Percentiles rank a stretch among this genome's conserved stretches.
Conservation (phyloP, 1,140 invertebrate genomes). For the Copidosoma floridanum region DNA sequence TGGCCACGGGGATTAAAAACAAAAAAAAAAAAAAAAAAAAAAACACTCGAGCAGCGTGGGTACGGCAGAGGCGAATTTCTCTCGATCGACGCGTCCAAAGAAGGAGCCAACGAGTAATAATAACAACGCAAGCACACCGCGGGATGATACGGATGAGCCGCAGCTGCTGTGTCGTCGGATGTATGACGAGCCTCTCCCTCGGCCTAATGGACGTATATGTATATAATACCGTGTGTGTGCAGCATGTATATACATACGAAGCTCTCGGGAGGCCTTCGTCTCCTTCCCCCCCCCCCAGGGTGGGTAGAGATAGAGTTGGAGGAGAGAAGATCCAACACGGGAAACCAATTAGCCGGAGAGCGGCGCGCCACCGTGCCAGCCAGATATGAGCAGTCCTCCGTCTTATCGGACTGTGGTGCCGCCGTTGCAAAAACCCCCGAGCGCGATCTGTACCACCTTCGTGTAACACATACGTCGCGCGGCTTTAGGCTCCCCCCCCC, state of each 20-base stretch:
- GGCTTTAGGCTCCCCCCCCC: no score
- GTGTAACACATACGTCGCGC: constrained; percentile 25
- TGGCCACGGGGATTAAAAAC: no score
- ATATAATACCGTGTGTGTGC: no score
- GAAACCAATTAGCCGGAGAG: constrained; percentile 55
- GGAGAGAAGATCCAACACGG: constrained; percentile 50
- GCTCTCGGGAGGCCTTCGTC: not conserved
- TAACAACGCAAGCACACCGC: no score
- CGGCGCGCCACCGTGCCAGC: constrained; percentile 40
- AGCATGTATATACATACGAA: no score
- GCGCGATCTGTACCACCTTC: constrained; percentile 32
- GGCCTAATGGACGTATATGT: constrained; percentile 23
- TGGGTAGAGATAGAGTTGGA: no score
- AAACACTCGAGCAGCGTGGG: no score
- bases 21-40: no score
- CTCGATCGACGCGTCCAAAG: constrained; percentile 6
- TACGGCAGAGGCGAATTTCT: not conserved
- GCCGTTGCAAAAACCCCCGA: constrained; percentile 32
- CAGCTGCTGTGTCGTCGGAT: constrained; percentile 33
- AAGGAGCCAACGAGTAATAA: no score
- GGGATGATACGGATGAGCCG: no score
- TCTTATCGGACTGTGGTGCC: constrained; percentile 43
- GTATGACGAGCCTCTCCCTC: constrained; percentile 11
- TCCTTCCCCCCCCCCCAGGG: constrained; percentile 49
- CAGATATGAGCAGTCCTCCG: constrained; percentile 48